Evolutionary conservation across 1,140 invertebrate genomes (phyloP), one percentile per base, ranked within the genome.

Genomic region (Macrobrachium nipponense): DNA sequence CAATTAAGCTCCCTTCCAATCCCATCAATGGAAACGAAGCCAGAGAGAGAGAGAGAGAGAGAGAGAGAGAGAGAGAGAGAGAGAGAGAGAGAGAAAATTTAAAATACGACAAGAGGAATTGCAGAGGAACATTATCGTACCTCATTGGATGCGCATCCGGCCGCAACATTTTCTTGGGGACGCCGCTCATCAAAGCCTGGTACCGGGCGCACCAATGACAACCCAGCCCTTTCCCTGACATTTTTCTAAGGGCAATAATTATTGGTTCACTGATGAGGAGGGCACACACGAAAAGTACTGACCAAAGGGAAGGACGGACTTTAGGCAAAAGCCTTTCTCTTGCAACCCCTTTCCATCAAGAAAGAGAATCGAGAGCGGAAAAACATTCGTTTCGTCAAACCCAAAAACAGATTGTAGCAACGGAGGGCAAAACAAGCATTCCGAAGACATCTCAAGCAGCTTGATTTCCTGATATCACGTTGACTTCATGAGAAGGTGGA

Each of bases 231-330:
- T 84, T 75, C 80, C 75, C 27, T 11, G 73, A 20, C 60, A 59
- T 66, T 83, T 84, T 84, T 77, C 60, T 15, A 70, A 77, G 76
- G 73, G n/a, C 73, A 66, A 75, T 78, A 84, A 84, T 84, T 84
- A 84, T 84, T 77, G 82, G 76, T 77, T 62, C 44, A 70, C 73
- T 68, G 82, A 78, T 44, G 81, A 70, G 73, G 82, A 84, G 62
- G 82, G 82, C 64, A 78, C 44, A 78, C 73, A 75, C 64, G 61
- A 43, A 62, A 60, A 64, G 68, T 59, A 27, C 60, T 77, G 60
- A 58, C 73, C 73, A 78, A 78, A 62, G 44, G 51, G 27, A 17
- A 12, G 43, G 23, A 15, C 20, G 17, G 5, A 61, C 73, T 62
- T 70, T 60, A 20, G 7, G 18, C 12, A 20, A 11, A 59, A 73